These are phyloP conservation scores for Silurus lanzhouensis DNA, from an alignment of 2,797 vertebrate genomes.

Conservation along the genomic window DNA sequence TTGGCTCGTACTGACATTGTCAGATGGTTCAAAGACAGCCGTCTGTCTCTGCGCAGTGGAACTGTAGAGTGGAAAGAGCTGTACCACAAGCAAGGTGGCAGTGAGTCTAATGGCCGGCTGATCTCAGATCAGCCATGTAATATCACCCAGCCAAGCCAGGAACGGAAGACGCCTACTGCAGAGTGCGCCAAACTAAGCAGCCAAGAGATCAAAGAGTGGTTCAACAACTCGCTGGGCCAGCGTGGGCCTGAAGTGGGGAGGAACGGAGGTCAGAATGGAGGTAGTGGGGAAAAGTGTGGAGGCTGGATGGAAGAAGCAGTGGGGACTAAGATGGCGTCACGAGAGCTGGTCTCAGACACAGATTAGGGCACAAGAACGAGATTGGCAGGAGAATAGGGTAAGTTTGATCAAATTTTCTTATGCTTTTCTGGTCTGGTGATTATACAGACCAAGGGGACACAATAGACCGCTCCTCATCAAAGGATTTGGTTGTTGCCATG, in stretches of 20 bases:
- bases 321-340: slow-evolving; percentile 71
- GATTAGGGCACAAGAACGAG: slow-evolving; percentile 69
- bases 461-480: slow-evolving; percentile 51
- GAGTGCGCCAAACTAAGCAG: slow-evolving; percentile 69
- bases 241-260: slow-evolving; percentile 72
- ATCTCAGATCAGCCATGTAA: slow-evolving; percentile 71
- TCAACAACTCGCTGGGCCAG: slow-evolving; percentile 75
- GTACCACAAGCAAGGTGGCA: slow-evolving; percentile 71
- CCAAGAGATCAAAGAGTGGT: slow-evolving; percentile 76
- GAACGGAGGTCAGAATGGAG: slow-evolving; percentile 75
- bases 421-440: slow-evolving; percentile 41
- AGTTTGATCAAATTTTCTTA: slow-evolving; percentile 33
- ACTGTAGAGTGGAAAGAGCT: slow-evolving; percentile 81
- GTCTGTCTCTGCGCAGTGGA: slow-evolving; percentile 77
- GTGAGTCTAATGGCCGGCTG: slow-evolving; percentile 61
- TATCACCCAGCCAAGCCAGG: slow-evolving; percentile 73
- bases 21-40: slow-evolving; percentile 88
- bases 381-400: slow-evolving; percentile 34
- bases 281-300: slow-evolving; percentile 65
- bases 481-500: slow-evolving; percentile 54
- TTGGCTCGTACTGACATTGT: slow-evolving; percentile 84
- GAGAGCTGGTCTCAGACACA: slow-evolving; percentile 78
- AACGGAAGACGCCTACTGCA: slow-evolving; percentile 71
- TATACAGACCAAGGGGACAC: slow-evolving; percentile 47
- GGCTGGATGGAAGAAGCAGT: slow-evolving; percentile 79